Percentiles rank a stretch among this genome's conserved stretches.
phyloP scores from a whole-genome alignment of 2,888 invertebrate species.

The Luperina nickerlii region DNA sequence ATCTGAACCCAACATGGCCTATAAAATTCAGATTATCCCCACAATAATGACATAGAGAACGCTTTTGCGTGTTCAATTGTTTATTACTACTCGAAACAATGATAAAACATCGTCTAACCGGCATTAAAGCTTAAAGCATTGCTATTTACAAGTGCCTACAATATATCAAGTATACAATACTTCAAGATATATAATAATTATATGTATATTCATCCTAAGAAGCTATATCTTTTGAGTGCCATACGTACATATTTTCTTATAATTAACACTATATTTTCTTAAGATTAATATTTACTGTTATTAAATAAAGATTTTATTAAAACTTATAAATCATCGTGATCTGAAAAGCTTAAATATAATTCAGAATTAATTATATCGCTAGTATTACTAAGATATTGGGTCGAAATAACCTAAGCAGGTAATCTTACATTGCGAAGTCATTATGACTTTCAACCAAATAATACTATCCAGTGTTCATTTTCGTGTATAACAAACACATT shows the following conservation, averaged over 20 bases:
- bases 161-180: conserved; percentile 43
- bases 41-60: conserved; percentile 3
- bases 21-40: neutral
- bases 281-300: conserved; percentile 63
- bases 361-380: conserved; percentile 52
- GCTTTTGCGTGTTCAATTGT: neutral
- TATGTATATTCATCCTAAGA: conserved; percentile 48
- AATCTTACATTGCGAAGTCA: neutral
- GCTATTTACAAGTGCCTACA: conserved; percentile 46
- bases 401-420: conserved; percentile 4
- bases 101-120: conserved; percentile 1
- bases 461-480: conserved; percentile 8
- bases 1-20: neutral
- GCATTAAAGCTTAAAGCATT: conserved; percentile 32
- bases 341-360: conserved; percentile 61
- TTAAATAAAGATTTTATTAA: conserved; percentile 60
- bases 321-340: conserved; percentile 56
- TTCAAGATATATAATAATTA: conserved; percentile 30
- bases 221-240: conserved; percentile 66
- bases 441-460: conserved; percentile 4
- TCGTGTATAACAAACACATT: neutral
- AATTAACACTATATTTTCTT: conserved; percentile 56
- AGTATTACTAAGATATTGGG: conserved; percentile 57
- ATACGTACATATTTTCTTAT: conserved; percentile 64
- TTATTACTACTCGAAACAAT: neutral